phyloP scores from a whole-genome alignment of 2,888 invertebrate species.

The Drosophila putrida region DNA sequence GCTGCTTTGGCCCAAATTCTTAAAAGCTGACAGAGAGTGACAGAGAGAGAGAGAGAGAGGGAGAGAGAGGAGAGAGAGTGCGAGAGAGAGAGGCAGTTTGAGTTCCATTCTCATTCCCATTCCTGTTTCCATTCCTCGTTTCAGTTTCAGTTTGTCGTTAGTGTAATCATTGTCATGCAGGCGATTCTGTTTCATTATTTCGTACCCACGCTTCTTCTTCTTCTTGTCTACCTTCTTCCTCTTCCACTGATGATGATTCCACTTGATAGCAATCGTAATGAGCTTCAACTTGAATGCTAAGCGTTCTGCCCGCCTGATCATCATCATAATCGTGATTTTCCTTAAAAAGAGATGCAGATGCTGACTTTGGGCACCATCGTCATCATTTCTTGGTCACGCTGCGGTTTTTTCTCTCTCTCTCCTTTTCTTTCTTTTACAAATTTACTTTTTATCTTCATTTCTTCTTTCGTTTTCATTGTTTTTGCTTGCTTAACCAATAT shows the following conservation, averaged over 20 bases:
- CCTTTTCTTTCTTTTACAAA: slow-evolving; percentile 48
- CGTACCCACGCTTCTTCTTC: slow-evolving; percentile 68
- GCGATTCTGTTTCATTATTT: slow-evolving; percentile 77
- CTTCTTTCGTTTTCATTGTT: slow-evolving; percentile 78
- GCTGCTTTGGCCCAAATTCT: slow-evolving; percentile 77
- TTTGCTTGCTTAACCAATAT: slow-evolving; percentile 79
- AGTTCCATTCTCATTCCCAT: slow-evolving; percentile 41
- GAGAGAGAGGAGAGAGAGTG: neutral
- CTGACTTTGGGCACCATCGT: slow-evolving; percentile 58
- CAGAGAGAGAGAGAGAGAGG: neutral
- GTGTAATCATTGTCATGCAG: slow-evolving; percentile 77
- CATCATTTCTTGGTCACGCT: slow-evolving; percentile 78
- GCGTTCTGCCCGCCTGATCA: slow-evolving; percentile 70
- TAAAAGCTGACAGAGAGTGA: slow-evolving; percentile 62
- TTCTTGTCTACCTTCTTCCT: slow-evolving; percentile 7
- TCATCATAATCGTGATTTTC: slow-evolving; percentile 71
- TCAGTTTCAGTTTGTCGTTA: slow-evolving; percentile 46
- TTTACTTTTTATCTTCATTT: slow-evolving; percentile 51
- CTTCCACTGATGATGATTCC: slow-evolving; percentile 47
- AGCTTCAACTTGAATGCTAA: slow-evolving; percentile 60
- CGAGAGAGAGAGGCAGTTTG: neutral
- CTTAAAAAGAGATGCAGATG: slow-evolving; percentile 62
- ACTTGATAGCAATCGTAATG: slow-evolving; percentile 71
- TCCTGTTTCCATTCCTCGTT: slow-evolving; percentile 36
- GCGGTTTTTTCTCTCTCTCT: slow-evolving; percentile 54